A percentile compares a stretch with the other conserved stretches of the same genome.
phyloP scores from a whole-genome alignment of 2,888 invertebrate species.

The Pristionchus entomophagus region DNA sequence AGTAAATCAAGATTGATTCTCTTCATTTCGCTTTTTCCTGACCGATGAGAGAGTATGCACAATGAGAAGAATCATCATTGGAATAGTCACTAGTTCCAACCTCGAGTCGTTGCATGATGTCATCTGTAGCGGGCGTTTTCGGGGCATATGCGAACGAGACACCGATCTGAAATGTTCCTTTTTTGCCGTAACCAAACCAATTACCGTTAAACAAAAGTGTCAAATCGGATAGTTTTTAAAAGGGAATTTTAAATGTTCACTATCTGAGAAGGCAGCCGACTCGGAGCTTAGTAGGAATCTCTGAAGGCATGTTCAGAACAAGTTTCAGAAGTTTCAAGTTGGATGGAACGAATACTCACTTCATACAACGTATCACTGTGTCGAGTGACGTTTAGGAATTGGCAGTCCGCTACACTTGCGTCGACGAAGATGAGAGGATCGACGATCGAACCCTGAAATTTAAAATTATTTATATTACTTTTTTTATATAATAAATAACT shows the following conservation, averaged over 20 bases:
- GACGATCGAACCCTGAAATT: slow-evolving; percentile 55
- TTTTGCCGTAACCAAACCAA: not conserved
- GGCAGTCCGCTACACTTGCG: slow-evolving; percentile 47
- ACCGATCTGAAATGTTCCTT: slow-evolving; percentile 32
- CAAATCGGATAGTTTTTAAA: no score
- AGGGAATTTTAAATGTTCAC: no score
- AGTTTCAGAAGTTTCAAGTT: not conserved
- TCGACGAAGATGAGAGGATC: slow-evolving; percentile 51
- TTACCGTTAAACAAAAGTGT: no score
- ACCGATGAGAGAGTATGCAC: not conserved
- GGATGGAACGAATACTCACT: no score
- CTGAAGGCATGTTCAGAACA: not conserved
- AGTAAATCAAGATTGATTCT: no score
- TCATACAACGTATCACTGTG: slow-evolving; percentile 36
- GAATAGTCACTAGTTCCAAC: slow-evolving; percentile 24
- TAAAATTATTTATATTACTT: no score
- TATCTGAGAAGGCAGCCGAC: no score
- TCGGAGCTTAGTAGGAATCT: no score
- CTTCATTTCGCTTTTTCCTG: no score
- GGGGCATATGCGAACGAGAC: slow-evolving; percentile 66
- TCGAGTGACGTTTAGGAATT: slow-evolving; percentile 57
- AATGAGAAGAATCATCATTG: not conserved
- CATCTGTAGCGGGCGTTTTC: slow-evolving; percentile 53
- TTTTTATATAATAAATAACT: not conserved
- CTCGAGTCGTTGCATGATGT: slow-evolving; percentile 56